Conservation (phyloP, 1,140 invertebrate genomes). For the Acromyrmex heyeri region DNA sequence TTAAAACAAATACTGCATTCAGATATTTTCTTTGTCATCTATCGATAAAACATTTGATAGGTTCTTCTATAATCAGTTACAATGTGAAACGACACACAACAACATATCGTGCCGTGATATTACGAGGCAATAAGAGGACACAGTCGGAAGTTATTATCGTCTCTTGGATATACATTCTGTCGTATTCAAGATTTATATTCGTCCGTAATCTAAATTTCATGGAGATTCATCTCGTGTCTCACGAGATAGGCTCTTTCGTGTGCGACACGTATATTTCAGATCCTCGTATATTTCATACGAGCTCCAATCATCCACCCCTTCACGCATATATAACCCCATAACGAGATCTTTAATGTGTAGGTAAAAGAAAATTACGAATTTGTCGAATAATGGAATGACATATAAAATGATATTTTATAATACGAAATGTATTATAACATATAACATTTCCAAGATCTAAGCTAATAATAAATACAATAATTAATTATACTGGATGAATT, state of each 20-base stretch:
- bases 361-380: background rate
- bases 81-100: background rate
- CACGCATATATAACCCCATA: background rate
- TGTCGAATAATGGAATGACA: background rate
- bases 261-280: slow-evolving; percentile 13
- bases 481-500: background rate
- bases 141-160: slow-evolving; percentile 43
- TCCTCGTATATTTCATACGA: slow-evolving; percentile 38
- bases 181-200: slow-evolving; percentile 50
- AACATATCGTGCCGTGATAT: slow-evolving; percentile 24
- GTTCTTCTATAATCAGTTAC: slow-evolving; percentile 42
- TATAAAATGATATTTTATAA: background rate
- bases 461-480: background rate
- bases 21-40: background rate
- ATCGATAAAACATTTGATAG: background rate
- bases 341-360: background rate
- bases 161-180: slow-evolving; percentile 45
- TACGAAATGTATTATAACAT: background rate
- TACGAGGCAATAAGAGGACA: slow-evolving; percentile 48
- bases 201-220: slow-evolving; percentile 67
- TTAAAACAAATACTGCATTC: background rate
- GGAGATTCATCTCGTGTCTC: slow-evolving; percentile 63
- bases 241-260: slow-evolving; percentile 58
- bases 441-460: background rate
- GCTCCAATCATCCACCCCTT: background rate